Percentiles rank a stretch among this genome's conserved stretches.
These are phyloP conservation scores for Azemiops feae DNA, from an alignment of 2,113 vertebrate species.

Conservation along the genomic window DNA sequence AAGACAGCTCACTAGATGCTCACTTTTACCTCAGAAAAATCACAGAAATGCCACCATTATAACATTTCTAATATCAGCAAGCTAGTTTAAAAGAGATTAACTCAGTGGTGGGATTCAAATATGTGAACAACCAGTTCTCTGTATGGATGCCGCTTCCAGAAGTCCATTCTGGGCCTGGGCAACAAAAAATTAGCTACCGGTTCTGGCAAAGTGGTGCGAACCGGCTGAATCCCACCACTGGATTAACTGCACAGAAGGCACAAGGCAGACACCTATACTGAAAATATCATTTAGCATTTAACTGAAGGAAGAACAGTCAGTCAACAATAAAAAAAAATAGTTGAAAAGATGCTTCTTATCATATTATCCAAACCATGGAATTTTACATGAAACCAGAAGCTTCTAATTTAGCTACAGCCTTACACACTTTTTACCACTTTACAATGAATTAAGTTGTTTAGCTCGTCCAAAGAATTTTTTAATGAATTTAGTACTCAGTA, in stretches of 20 bases:
- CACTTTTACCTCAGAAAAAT: background rate
- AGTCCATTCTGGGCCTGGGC: too few species aligned
- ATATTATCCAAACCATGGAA: background rate
- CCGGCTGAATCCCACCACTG: too few species aligned
- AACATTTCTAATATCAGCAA: background rate
- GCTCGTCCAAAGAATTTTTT: constrained; percentile 9
- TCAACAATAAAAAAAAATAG: background rate
- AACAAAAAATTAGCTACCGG: too few species aligned
- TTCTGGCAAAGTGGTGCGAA: too few species aligned
- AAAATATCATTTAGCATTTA: background rate
- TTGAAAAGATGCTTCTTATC: background rate
- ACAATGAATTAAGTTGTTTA: background rate
- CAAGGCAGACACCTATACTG: too few species aligned
- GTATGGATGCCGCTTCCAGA: too few species aligned
- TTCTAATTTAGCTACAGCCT: background rate
- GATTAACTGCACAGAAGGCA: background rate
- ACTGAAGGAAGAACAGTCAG: background rate
- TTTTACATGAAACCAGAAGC: background rate
- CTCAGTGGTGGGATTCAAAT: too few species aligned
- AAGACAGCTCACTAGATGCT: background rate
- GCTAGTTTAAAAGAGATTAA: background rate
- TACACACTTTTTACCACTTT: background rate
- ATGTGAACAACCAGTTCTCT: too few species aligned
- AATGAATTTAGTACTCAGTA: constrained; percentile 10
- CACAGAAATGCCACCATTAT: background rate